phyloP scores from a whole-genome alignment of 64 coral and sea anemone species.

The Exaiptasia diaphana region DNA sequence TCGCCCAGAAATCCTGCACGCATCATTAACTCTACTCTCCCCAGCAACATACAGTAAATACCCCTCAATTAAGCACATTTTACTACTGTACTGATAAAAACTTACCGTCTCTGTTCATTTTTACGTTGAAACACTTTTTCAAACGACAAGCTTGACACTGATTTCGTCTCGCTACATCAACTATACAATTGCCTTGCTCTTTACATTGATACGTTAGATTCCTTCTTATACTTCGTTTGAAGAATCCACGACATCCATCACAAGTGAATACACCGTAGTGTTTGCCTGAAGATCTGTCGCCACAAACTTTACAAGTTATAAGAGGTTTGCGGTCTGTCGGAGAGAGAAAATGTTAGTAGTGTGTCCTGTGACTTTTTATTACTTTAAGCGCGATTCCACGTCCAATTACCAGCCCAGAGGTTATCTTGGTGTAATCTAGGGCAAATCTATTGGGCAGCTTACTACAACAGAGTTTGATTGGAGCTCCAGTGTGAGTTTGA shows the following conservation, averaged over 20 bases:
- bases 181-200: slow-evolving; percentile 80
- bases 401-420: not conserved
- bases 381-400: not conserved
- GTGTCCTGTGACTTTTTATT: not conserved
- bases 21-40: not conserved
- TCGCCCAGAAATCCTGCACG: not conserved
- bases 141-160: slow-evolving; percentile 95
- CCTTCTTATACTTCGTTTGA: slow-evolving; percentile 85
- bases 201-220: slow-evolving; percentile 88
- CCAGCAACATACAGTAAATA: no score
- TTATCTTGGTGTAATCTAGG: not conserved
- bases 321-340: slow-evolving; percentile 79
- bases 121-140: slow-evolving; percentile 85
- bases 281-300: slow-evolving; percentile 94
- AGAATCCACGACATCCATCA: slow-evolving; percentile 92
- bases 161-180: slow-evolving; percentile 89
- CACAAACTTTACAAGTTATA: slow-evolving; percentile 87
- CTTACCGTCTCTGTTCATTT: slow-evolving; percentile 97
- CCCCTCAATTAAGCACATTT: no score
- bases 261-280: slow-evolving; percentile 97
- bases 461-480: not conserved
- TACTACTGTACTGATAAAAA: no score
- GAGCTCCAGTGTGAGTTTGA: not conserved
- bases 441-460: not conserved
- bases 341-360: not conserved